Base-by-base conservation (phyloP, 1,140 invertebrate species). In the Aphaenogaster ashmeadi region DNA sequence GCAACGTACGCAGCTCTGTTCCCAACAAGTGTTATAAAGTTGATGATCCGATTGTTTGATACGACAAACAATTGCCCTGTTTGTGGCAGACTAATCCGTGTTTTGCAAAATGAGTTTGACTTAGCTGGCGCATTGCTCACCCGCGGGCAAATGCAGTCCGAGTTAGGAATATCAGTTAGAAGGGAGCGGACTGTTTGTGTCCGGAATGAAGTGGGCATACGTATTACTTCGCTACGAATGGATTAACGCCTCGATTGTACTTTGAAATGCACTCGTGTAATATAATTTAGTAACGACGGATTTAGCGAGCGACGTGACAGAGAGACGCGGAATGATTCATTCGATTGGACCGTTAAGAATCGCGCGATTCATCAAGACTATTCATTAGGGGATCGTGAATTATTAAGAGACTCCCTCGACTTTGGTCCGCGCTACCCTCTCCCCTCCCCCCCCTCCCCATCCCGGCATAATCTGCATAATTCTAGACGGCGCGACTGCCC, bases 401-500 rank as follows among this genome's bases (percentile, higher is more conserved):
- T 60, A 84, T 84, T 84, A 84, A 84, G 41, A 47, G 80, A 60
- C 54, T 50, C 80, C 36, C 54, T 84, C 80, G 47, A 75, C 69
- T 84, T 75, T 27, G 56, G 69, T 54, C 11, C 79, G 36, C 66
- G 78, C 66, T 18, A 36, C 13, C 52, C 9, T 2, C 13, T 13
- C n/a, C 18, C 36, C 33, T 3, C 6, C 1, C 41, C n/a, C 15
- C 15, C 41, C 27, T 1, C 0, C 38, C 36, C 3, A 9, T 64
- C 7, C 18, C 33, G 41, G 44, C 56, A 75, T 84, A 84, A 84
- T 84, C 80, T 84, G 80, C 80, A 84, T 84, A 84, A 84, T 74
- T 84, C 80, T 60, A 33, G 56, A 56, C 67, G 67, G 54, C 69
- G 52, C 54, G 69, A 50, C 69, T 47, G 54, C 33, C 47, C 69